Base-by-base conservation (phyloP, 1,140 invertebrate genomes). In the Drosophila nebulosa region DNA sequence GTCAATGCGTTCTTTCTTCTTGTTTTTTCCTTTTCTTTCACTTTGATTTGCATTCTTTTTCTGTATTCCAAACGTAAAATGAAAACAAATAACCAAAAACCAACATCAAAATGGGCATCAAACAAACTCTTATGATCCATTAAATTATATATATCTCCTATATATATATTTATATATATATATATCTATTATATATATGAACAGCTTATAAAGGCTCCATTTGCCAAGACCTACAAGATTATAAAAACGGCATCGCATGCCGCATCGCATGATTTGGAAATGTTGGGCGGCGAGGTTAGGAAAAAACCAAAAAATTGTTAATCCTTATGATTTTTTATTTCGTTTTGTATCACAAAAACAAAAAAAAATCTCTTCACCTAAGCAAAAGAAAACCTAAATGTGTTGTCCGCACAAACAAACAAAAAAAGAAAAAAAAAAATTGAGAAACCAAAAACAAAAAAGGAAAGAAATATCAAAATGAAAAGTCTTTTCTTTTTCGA, bases 181-280 rank as follows among this genome's bases (percentile, higher is more conserved):
- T 42, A 42, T 65, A 73, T 65, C 32, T 30, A 73, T 61, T 70
- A 76, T 71, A 51, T 75, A 53, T 77, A 75, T 70, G 64, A 67
- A 80, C 95, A 97, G 96, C 95, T 97, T 93, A 95, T 98, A 94
- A 98, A 97, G 95, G 97, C 96, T 92, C 97, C 97, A 88, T 97
- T 97, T 93, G 96, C 96, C 94, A 97, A 97, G 95, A 95, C 97
- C 94, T 97, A 97, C 95, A 96, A 95, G 93, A 96, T 98, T 93
- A 95, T 98, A 94, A 97, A 97, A 96, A 97, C 95, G 89, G 89
- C 89, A 64, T 90, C 89, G 74, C 89, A 90, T 93, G 96, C 96
- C 88, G 94, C 95, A 93, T 96, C 95, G 79, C 95, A 95, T 92
- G 96, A 96, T 93, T 95, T 94, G 89, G 94, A 94, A 92, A 56